Evolutionary conservation across 2,113 vertebrate species (phyloP).

Genomic region (Miniopterus natalensis): DNA sequence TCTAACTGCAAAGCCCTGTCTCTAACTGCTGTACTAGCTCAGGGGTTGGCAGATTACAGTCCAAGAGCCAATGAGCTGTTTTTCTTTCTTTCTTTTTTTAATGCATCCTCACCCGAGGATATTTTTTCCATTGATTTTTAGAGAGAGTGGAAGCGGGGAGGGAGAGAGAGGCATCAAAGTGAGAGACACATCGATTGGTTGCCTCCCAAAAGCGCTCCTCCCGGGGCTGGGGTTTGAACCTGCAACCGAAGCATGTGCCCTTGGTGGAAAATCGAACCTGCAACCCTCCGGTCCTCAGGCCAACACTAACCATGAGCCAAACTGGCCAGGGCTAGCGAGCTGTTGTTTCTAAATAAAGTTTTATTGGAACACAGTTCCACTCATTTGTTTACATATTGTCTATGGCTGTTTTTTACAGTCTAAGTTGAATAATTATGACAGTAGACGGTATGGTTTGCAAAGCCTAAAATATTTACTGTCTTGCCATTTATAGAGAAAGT

Average conservation of each 20-base stretch:
- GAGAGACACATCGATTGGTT: no score
- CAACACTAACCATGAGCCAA: no score
- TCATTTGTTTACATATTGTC: neutral
- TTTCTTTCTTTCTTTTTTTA: neutral
- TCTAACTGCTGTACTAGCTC: neutral
- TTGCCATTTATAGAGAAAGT: neutral
- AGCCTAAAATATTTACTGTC: neutral
- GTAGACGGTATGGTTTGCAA: neutral
- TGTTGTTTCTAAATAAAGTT: conserved; percentile 50
- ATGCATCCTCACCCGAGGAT: no score
- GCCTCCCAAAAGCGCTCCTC: no score
- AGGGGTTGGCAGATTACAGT: neutral
- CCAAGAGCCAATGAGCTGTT: neutral
- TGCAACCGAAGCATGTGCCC: no score
- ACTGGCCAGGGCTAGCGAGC: neutral
- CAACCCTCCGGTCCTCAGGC: no score
- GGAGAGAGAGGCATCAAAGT: no score
- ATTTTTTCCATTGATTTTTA: no score
- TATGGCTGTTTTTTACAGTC: neutral
- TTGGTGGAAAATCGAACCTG: no score
- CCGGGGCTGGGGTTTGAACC: no score
- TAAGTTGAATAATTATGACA: neutral
- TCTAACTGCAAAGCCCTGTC: neutral
- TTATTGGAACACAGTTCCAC: conserved; percentile 4
- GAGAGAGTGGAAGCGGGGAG: no score